A percentile compares a stretch with the other conserved stretches of the same genome.
Conservation (phyloP, 2,888 invertebrate species). For the Eristalis arbustorum region DNA sequence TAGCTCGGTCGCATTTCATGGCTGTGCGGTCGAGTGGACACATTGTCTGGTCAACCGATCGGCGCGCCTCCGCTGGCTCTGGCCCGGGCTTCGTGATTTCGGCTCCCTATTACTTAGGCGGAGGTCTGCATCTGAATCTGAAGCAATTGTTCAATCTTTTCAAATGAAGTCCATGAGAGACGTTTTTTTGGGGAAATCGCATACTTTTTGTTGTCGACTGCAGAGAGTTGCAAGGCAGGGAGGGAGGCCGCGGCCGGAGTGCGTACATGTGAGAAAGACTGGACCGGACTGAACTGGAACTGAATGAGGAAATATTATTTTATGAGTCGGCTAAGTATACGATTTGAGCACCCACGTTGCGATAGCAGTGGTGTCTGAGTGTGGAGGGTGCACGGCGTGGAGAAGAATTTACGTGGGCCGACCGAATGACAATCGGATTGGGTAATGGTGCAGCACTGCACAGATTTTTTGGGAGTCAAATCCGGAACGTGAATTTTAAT, state of each 20-base stretch:
- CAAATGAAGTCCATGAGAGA: slow-evolving; percentile 29
- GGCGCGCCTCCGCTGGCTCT: background rate
- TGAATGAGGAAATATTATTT: slow-evolving; percentile 58
- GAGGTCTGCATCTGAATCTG: background rate
- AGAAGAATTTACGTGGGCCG: slow-evolving; percentile 39
- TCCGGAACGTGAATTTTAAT: slow-evolving; percentile 32
- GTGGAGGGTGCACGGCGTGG: background rate
- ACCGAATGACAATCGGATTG: slow-evolving; percentile 34
- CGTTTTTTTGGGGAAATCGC: background rate
- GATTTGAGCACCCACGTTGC: slow-evolving; percentile 53
- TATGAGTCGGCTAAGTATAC: slow-evolving; percentile 48
- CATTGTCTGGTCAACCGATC: slow-evolving; percentile 39
- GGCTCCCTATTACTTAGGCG: slow-evolving; percentile 11
- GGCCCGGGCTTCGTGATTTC: background rate
- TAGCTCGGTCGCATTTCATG: slow-evolving; percentile 46
- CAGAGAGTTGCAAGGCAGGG: no score
- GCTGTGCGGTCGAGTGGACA: slow-evolving; percentile 55
- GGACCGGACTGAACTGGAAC: background rate
- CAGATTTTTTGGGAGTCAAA: slow-evolving; percentile 12
- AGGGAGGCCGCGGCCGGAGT: no score
- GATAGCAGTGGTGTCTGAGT: background rate
- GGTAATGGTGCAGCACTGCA: slow-evolving; percentile 13
- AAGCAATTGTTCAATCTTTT: slow-evolving; percentile 17
- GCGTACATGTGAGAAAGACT: background rate
- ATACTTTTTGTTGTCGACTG: no score